Evolutionary conservation across 2,888 invertebrate species (phyloP), one percentile per base, ranked within the genome.

Genomic region (Exocentrus adspersus): DNA sequence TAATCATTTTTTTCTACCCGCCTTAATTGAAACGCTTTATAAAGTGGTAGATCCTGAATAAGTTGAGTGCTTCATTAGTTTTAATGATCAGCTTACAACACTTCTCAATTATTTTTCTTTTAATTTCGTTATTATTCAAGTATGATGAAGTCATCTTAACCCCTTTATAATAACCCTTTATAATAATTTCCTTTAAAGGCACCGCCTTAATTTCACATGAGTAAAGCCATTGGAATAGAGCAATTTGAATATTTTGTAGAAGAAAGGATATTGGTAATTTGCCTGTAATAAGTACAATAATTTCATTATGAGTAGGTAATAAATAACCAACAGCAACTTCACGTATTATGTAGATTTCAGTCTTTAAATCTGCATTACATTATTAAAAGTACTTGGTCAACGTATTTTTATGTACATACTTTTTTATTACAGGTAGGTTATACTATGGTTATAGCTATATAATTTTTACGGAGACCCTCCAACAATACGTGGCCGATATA

Each of bases 241-340:
- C 14, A 48, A 48, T 48, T 48, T 48, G 48, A 48, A 48, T 48
- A 48, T 48, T 2, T 48, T 48, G 28, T 48, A 48, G 37, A 37
- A n/a, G 14, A n/a, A 12, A 10, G 48, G 19, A 21, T 12, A 48
- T 20, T 6, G 48, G 14, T 28, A 28, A 48, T 48, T 48, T 48
- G 7, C 14, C 14, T 30, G 21, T 14, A 48, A 30, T 16, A 48
- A 12, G 14, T 28, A 3, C 24, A 48, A 28, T 28, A 16, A 16
- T 48, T 48, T 48, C 9, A 9, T 24, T 16, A n/a, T n/a, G n/a
- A n/a, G n/a, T n/a, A n/a, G n/a, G n/a, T n/a, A 30, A 17, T 16
- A 3, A 28, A 1, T 45, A 45, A n/a, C 2, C 7, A 19, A 7
- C 17, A 5, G 10, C 20, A 19, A 10, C 43, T 43, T 1, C n/a